A percentile compares a stretch with the other conserved stretches of the same genome.
These are phyloP conservation scores for Melanocharis versteri DNA, from an alignment of 2,113 vertebrate genomes.

Conservation along the genomic window DNA sequence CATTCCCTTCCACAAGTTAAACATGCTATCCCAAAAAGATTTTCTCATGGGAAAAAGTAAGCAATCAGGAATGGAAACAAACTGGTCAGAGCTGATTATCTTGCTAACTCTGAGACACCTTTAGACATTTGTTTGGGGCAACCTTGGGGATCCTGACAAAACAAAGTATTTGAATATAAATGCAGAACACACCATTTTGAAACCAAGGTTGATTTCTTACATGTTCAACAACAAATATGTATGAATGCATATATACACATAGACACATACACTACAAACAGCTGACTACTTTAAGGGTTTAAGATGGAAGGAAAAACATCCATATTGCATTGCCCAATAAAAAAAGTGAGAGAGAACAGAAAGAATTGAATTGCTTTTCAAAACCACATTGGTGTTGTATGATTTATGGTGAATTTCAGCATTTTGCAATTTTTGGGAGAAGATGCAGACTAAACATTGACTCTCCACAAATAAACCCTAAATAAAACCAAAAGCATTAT, in stretches of 20 bases:
- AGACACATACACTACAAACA: not conserved
- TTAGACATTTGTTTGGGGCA: not conserved
- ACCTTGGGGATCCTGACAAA: not conserved
- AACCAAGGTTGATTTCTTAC: not conserved
- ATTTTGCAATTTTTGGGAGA: not conserved
- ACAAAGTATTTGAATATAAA: not conserved
- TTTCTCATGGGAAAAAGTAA: slow-evolving; percentile 44
- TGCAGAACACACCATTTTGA: not conserved
- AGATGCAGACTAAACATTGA: not conserved
- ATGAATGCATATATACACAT: not conserved
- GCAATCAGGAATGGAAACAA: not conserved
- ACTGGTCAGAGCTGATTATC: not conserved
- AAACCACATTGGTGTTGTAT: not conserved
- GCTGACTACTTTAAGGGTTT: not conserved
- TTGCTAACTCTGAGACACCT: not conserved
- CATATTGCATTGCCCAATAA: not conserved
- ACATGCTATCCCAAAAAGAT: not conserved
- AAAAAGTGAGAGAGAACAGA: not conserved
- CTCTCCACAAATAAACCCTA: not conserved
- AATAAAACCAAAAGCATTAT: not conserved
- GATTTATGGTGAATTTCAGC: not conserved
- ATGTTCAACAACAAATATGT: not conserved
- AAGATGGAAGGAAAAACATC: not conserved
- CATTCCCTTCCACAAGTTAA: not conserved
- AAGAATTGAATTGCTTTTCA: not conserved